Conservation (phyloP, 1,140 invertebrate genomes). For the Scaptomyza graminum region DNA sequence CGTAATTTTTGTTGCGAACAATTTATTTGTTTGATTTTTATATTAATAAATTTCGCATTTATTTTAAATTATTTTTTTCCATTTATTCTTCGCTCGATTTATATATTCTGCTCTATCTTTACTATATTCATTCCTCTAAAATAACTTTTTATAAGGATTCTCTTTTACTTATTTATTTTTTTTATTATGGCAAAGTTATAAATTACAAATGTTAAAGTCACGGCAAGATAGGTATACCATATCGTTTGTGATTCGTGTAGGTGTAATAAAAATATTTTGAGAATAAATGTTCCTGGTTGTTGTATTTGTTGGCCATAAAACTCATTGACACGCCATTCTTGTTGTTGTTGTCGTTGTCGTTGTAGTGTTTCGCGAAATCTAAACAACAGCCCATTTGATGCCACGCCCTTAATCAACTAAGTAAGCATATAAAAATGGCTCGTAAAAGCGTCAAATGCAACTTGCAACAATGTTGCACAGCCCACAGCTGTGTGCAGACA, state of each 20-base stretch:
- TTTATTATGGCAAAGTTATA: slow-evolving; percentile 1
- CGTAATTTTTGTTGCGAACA: too few species aligned
- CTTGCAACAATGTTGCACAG: slow-evolving; percentile 65
- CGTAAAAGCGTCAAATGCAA: slow-evolving; percentile 72
- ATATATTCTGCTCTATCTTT: not conserved
- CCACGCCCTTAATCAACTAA: slow-evolving; percentile 79
- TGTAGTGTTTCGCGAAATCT: slow-evolving; percentile 51
- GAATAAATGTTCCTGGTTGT: slow-evolving; percentile 14
- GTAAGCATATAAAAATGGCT: slow-evolving; percentile 73
- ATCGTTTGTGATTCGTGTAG: not conserved
- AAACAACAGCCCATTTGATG: slow-evolving; percentile 57
- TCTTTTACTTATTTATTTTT: too few species aligned
- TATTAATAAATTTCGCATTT: too few species aligned
- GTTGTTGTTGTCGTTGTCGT: slow-evolving; percentile 16
- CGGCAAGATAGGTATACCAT: not conserved
- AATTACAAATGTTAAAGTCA: slow-evolving; percentile 17
- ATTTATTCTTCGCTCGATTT: not conserved
- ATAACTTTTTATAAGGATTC: not conserved
- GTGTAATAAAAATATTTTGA: slow-evolving; percentile 40
- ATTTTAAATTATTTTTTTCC: not conserved
- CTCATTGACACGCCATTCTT: slow-evolving; percentile 33
- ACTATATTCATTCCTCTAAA: not conserved
- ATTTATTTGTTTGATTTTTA: not conserved
- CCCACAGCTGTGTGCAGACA: not conserved
- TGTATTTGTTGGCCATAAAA: slow-evolving; percentile 41